Evolutionary conservation across 2,888 invertebrate genomes (phyloP), one percentile per base, ranked within the genome.

Genomic region (Perithous albicinctus): DNA sequence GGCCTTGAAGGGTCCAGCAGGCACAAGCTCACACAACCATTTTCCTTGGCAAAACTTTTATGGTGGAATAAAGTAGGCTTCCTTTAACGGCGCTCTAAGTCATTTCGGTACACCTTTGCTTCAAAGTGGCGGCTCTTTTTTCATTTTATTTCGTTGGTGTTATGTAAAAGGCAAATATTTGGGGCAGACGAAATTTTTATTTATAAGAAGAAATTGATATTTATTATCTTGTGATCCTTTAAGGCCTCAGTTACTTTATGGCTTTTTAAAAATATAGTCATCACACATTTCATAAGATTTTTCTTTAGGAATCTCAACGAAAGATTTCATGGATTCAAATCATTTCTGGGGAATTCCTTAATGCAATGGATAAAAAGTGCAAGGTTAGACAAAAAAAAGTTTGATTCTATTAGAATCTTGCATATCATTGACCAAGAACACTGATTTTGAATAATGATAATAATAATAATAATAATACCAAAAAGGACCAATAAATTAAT

Each of bases 1-100:
- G 56, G 54, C 56, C 54, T 59, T 56, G 56, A 43, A 12, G 15
- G 54, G 18, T 35, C 54, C 29, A 29, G 26, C 23, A n/a, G n/a
- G 18, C 41, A 7, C 18, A 54, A 63, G 26, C 46, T 32, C 15
- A 46, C 43, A 51, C 63, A 48, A 41, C 8, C 20, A 64, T 70
- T 76, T 80, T 69, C 79, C 51, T 46, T 41, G 46, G 41, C 18
- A n/a, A 38, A n/a, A 46, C 64, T 70, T 56, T 64, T 54, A 41
- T 54, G 29, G 10, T 29, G 0, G 38, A 43, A 18, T 6, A 48
- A 59, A 61, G 29, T 61, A 15, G n/a, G 43, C 15, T 32, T 23
- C 7, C 70, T 56, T 41, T 23, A 56, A 41, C 51, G 15, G 41
- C 18, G n/a, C 56, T 23, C 23, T 32, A 15, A 46, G n/a, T 32